phyloP scores from a whole-genome alignment of 2,888 invertebrate species.

The Drosophila merina region DNA sequence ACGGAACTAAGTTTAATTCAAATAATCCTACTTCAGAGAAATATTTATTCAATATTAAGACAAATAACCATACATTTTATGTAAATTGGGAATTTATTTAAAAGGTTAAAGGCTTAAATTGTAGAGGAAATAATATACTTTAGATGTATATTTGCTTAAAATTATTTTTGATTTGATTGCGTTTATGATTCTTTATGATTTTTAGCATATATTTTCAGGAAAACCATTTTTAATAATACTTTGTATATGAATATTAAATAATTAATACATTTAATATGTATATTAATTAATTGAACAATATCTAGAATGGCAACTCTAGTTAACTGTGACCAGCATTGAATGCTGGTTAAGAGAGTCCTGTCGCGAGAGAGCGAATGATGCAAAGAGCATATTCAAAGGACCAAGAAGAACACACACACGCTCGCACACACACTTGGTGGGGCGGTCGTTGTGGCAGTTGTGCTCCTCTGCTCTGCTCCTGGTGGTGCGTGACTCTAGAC shows the following conservation, averaged over 20 bases:
- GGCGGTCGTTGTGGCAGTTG: slow-evolving; percentile 3
- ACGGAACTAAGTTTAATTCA: no score
- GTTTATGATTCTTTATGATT: no score
- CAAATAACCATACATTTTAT: no score
- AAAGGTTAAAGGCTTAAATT: no score
- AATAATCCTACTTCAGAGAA: no score
- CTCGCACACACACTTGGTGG: slow-evolving; percentile 18
- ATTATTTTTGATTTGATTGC: no score
- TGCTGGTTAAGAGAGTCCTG: slow-evolving; percentile 31
- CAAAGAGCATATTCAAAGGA: slow-evolving; percentile 26
- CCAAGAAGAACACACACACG: slow-evolving; percentile 10
- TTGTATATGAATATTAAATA: not conserved
- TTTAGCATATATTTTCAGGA: no score
- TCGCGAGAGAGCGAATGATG: slow-evolving; percentile 1
- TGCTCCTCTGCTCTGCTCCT: slow-evolving; percentile 29
- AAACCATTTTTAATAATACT: no score
- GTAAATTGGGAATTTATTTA: no score
- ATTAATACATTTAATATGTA: not conserved
- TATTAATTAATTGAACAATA: not conserved
- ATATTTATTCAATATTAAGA: no score
- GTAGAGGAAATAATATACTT: no score
- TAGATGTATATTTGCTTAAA: no score
- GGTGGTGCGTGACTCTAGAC: slow-evolving; percentile 38
- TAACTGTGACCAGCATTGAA: slow-evolving; percentile 32
- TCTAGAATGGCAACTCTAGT: slow-evolving; percentile 33